A percentile compares a stretch with the other conserved stretches of the same genome.
Evolutionary conservation across 2,113 vertebrate genomes (phyloP).

Genomic region (Zosterops hypoxanthus): DNA sequence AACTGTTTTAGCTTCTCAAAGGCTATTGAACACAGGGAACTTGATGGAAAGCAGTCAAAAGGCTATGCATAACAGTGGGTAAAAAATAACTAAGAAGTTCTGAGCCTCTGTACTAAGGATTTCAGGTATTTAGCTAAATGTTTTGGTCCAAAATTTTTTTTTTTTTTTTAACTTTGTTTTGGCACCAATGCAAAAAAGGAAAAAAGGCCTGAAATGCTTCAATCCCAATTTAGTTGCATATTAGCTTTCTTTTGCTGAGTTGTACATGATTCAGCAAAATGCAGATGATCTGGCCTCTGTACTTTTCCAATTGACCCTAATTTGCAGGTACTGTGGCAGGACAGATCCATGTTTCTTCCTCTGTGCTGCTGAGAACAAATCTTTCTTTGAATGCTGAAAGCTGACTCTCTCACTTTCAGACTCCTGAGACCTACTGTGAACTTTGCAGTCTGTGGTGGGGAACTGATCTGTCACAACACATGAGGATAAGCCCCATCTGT

Average conservation of each 20-base stretch:
- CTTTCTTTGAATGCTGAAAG: not conserved
- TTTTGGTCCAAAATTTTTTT: not conserved
- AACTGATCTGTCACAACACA: conserved; percentile 29
- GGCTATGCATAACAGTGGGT: not conserved
- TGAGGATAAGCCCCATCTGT: conserved; percentile 14
- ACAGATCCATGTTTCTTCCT: not conserved
- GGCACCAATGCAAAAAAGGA: not conserved
- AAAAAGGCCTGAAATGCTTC: not conserved
- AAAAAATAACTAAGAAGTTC: not conserved
- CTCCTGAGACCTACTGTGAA: conserved; percentile 37
- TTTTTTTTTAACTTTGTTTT: not conserved
- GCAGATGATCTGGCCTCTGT: not conserved
- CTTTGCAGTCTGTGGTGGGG: conserved; percentile 27
- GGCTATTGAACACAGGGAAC: not conserved
- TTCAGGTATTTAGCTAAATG: not conserved
- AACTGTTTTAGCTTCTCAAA: not conserved
- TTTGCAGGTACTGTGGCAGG: not conserved
- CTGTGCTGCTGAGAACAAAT: not conserved
- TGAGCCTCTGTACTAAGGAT: not conserved
- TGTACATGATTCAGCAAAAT: conserved; percentile 26
- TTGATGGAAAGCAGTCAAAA: not conserved
- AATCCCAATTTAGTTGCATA: not conserved
- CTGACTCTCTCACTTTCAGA: not conserved
- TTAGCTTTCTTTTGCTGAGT: not conserved
- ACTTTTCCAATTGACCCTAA: not conserved